These are phyloP conservation scores for Latrodectus elegans DNA, from an alignment of 2,888 invertebrate genomes.

Conservation along the genomic window DNA sequence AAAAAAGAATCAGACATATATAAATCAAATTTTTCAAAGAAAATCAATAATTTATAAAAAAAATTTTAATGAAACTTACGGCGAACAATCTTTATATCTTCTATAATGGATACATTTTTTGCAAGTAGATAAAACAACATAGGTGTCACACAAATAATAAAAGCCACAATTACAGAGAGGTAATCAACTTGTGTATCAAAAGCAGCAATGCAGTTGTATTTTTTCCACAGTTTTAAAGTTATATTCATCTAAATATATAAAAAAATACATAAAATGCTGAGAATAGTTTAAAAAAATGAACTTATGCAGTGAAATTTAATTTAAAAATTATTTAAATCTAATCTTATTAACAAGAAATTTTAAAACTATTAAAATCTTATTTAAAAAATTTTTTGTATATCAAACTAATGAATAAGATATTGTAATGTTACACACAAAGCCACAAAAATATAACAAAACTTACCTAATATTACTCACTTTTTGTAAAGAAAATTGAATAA, in stretches of 20 bases:
- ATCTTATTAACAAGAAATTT: too few species aligned
- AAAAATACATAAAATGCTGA: too few species aligned
- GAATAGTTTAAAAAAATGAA: not conserved
- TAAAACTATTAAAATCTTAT: too few species aligned
- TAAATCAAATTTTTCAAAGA: too few species aligned
- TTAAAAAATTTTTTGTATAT: too few species aligned
- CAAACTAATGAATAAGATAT: too few species aligned
- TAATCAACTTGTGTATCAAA: slow-evolving; percentile 19
- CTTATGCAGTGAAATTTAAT: not conserved
- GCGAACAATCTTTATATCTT: slow-evolving; percentile 52
- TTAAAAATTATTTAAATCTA: not conserved
- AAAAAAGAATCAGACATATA: too few species aligned
- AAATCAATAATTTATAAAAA: not conserved
- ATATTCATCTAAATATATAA: slow-evolving; percentile 48
- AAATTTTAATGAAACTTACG: slow-evolving; percentile 44
- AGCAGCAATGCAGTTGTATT: not conserved
- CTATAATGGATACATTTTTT: slow-evolving; percentile 41
- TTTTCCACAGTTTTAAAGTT: slow-evolving; percentile 19
- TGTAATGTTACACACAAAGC: too few species aligned
- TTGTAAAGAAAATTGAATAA: too few species aligned
- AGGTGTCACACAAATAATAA: slow-evolving; percentile 28
- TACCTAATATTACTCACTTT: too few species aligned
- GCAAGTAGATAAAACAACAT: slow-evolving; percentile 48
- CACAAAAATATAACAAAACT: too few species aligned
- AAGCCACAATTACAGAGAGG: slow-evolving; percentile 24